A percentile compares a stretch with the other conserved stretches of the same genome.
phyloP scores from a whole-genome alignment of 2,113 vertebrate genomes.

The Ptilorrhoa leucosticta region DNA sequence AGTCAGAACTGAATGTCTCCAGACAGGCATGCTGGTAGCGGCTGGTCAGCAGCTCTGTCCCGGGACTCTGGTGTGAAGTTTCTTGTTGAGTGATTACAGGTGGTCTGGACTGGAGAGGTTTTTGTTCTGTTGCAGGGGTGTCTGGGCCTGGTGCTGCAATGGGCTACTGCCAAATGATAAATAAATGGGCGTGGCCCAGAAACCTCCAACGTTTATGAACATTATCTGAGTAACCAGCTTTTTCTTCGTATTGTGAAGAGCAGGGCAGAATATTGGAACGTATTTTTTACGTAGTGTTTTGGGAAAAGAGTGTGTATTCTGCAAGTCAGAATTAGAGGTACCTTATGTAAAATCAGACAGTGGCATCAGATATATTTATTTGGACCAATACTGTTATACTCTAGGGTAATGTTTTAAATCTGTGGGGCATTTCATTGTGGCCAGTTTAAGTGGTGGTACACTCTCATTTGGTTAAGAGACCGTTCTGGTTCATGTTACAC shows the following conservation, averaged over 20 bases:
- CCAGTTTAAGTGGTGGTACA: neutral
- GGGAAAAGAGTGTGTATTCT: neutral
- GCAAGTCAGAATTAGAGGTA: neutral
- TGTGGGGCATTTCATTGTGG: neutral
- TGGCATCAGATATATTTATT: neutral
- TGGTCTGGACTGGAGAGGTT: neutral
- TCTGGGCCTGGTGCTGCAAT: neutral
- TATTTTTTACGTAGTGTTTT: neutral
- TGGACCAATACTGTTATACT: neutral
- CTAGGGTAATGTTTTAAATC: neutral
- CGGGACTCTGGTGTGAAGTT: accelerated
- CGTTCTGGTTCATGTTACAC: neutral
- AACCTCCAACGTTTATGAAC: neutral
- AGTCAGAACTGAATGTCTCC: neutral
- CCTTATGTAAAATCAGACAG: neutral
- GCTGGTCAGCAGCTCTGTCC: neutral
- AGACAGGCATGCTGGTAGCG: neutral
- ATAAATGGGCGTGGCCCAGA: neutral
- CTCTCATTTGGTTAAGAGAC: neutral
- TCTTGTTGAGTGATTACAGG: neutral
- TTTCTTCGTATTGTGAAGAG: neutral
- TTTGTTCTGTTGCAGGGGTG: neutral
- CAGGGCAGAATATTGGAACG: neutral
- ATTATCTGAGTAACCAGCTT: neutral
- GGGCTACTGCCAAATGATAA: neutral